These are phyloP conservation scores for Drosophila nigromelanica DNA, from an alignment of 1,140 invertebrate genomes.

Conservation along the genomic window DNA sequence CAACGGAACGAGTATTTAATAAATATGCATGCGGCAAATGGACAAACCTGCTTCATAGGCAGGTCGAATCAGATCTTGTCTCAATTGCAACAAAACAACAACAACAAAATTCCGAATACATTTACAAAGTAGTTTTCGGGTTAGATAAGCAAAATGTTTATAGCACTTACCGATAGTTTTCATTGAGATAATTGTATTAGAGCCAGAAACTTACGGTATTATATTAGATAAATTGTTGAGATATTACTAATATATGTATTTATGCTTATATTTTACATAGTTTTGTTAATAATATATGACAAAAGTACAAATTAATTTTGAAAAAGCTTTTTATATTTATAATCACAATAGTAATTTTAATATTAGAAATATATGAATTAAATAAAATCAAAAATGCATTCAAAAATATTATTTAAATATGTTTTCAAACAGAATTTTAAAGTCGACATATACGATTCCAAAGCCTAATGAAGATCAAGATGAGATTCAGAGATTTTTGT, in stretches of 20 bases:
- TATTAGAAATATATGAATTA: no score
- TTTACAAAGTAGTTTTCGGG: constrained; percentile 43
- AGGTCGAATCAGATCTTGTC: constrained; percentile 48
- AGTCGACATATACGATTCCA: no score
- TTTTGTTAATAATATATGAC: no score
- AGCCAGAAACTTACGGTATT: constrained; percentile 15
- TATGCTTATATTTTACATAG: not conserved
- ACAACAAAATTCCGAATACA: constrained; percentile 30
- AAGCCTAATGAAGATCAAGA: no score
- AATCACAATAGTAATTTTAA: no score
- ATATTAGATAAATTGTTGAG: not conserved
- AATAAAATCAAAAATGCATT: no score
- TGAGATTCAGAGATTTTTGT: not conserved
- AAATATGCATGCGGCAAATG: constrained; percentile 50
- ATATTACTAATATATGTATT: not conserved
- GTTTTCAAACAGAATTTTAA: no score
- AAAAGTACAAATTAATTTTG: no score
- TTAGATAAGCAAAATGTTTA: constrained; percentile 55
- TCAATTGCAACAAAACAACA: constrained; percentile 50
- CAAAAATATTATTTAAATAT: no score
- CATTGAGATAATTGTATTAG: constrained; percentile 25
- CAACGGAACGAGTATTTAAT: constrained; percentile 40
- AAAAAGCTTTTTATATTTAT: no score
- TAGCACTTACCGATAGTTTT: constrained; percentile 35
- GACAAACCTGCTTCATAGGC: constrained; percentile 43